phyloP scores from a whole-genome alignment of 2,797 vertebrate genomes.

The Lindbergichthys nudifrons region DNA sequence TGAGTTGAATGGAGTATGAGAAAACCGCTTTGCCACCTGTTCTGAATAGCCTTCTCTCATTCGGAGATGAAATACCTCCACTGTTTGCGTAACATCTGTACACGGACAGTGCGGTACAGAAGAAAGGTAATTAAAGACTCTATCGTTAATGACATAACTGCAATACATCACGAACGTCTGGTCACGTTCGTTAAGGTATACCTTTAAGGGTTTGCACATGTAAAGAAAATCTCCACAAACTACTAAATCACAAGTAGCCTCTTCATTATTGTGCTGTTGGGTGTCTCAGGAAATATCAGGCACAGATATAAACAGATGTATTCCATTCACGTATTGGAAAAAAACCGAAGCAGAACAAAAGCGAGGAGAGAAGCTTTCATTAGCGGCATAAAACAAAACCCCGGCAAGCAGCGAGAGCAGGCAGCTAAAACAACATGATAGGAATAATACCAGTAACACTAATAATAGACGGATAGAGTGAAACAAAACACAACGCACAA shows the following conservation, averaged over 20 bases:
- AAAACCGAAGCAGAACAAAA: constrained; percentile 70
- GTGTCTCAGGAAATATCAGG: constrained; percentile 63
- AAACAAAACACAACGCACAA: constrained; percentile 79
- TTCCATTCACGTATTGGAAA: constrained; percentile 72
- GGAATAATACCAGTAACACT: constrained; percentile 79
- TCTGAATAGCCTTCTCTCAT: constrained; percentile 61
- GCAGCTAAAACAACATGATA: constrained; percentile 76
- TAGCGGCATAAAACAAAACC: constrained; percentile 77
- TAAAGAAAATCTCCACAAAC: constrained; percentile 29
- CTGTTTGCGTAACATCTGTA: constrained; percentile 56
- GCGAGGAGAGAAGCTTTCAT: constrained; percentile 77
- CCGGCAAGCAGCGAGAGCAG: constrained; percentile 63
- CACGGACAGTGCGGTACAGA: constrained; percentile 31
- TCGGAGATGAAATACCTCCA: constrained; percentile 46
- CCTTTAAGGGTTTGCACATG: constrained; percentile 14
- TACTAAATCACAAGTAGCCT: constrained; percentile 50
- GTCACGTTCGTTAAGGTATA: background rate
- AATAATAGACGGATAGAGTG: constrained; percentile 77
- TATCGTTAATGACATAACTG: constrained; percentile 45
- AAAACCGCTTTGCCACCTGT: constrained; percentile 76
- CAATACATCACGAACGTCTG: constrained; percentile 16
- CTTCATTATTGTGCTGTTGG: constrained; percentile 58
- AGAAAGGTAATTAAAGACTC: constrained; percentile 57
- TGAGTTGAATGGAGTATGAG: constrained; percentile 77
- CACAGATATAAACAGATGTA: constrained; percentile 62